Evolutionary conservation across 2,797 vertebrate species (phyloP).

Genomic region (Manis pentadactyla): DNA sequence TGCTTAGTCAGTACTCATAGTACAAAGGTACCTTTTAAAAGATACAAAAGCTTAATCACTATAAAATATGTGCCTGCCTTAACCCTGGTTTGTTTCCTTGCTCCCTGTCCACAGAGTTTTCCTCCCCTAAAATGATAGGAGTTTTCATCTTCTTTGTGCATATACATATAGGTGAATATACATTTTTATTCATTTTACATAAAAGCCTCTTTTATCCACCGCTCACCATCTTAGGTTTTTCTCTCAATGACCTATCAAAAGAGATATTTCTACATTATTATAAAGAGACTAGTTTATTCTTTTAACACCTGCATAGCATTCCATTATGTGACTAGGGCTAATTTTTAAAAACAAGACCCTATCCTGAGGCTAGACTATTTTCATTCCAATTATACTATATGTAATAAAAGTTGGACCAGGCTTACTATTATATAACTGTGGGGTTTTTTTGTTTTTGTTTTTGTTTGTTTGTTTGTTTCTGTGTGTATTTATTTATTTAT

Average conservation of each 20-base stretch:
- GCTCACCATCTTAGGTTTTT: not conserved
- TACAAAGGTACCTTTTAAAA: not conserved
- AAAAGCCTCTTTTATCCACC: conserved; percentile 2
- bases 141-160: not conserved
- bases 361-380: not conserved
- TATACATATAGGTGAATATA: not conserved
- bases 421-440: not conserved
- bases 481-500: too few relatives aligned
- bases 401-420: not conserved
- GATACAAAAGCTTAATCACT: not conserved
- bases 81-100: not conserved
- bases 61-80: not conserved
- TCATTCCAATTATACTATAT: not conserved
- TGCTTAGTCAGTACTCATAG: not conserved
- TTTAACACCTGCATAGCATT: conserved; percentile 13
- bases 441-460: too few relatives aligned
- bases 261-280: not conserved
- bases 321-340: not conserved
- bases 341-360: not conserved
- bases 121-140: not conserved
- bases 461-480: too few relatives aligned
- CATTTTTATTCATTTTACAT: not conserved
- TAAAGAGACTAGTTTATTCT: not conserved
- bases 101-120: not conserved
- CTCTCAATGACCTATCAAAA: not conserved